A percentile compares a stretch with the other conserved stretches of the same genome.
Evolutionary conservation across 2,113 vertebrate species (phyloP).

Genomic region (Cervus canadensis): DNA sequence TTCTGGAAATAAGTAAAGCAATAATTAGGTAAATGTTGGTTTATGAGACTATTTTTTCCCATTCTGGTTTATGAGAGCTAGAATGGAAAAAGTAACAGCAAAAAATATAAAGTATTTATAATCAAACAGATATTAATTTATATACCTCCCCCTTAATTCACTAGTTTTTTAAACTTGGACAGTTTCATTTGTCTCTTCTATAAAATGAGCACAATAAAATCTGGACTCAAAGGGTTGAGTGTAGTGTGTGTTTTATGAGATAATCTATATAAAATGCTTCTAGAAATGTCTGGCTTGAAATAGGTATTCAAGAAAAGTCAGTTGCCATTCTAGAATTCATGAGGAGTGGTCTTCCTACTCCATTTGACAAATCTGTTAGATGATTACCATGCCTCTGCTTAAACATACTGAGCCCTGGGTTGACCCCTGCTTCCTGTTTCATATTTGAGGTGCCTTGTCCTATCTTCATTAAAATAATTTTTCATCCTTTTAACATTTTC

Average conservation of each 20-base stretch:
- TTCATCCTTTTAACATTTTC: neutral
- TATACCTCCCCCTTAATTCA: neutral
- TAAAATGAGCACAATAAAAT: neutral
- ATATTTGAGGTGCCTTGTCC: neutral
- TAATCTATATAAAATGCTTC: neutral
- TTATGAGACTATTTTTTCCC: neutral
- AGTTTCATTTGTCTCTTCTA: neutral
- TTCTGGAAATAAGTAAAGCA: neutral
- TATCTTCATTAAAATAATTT: neutral
- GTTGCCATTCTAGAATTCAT: neutral
- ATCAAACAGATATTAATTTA: neutral
- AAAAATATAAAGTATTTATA: neutral
- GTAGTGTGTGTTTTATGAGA: neutral
- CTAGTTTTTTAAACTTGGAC: neutral
- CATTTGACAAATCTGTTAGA: neutral
- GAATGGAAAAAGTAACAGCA: neutral
- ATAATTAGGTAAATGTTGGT: neutral
- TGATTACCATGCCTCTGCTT: neutral
- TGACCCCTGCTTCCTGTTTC: neutral
- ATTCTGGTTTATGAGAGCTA: neutral
- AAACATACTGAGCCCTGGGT: neutral
- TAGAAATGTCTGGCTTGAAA: neutral
- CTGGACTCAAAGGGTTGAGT: neutral
- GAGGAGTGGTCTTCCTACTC: neutral
- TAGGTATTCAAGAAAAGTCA: neutral